Base-by-base conservation (phyloP, 2,797 vertebrate species). In the Bryconaethiops microstoma region DNA sequence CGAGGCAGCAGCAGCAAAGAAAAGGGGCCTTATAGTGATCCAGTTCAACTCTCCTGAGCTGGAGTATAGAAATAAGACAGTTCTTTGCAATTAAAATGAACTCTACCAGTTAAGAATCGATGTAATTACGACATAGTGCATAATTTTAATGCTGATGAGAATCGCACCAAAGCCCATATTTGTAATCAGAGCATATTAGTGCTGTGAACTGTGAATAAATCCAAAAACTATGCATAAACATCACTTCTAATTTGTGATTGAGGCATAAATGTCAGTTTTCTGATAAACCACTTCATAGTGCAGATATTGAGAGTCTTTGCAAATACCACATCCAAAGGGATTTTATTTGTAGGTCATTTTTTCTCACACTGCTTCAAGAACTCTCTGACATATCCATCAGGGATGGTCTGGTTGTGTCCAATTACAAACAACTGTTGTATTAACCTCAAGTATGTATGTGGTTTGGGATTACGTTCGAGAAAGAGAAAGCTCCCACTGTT, bases 1-100 rank as follows among this genome's bases (percentile, higher is more conserved):
- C 68, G 82, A 85, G 81, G 83, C 12, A 6, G 54, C n/a, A 21
- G 19, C 13, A 7, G 71, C 40, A 48, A 69, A 14, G 14, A 74
- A 8, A 16, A 2, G 70, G 63, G 52, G 17, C 21, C 63, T 54
- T 23, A 19, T 7, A 54, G 50, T 7, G 60, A 74, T 62, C 52
- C 71, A 17, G 39, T 35, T 23, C 59, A 59, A 59, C 60, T 74
- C 23, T 73, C 29, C 21, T 72, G 72, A 54, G 57, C 69, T 29
- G 9, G 13, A 55, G 29, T 39, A 57, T 55, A 48, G 23, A 42
- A 45, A 73, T 42, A 9, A 64, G 50, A 45, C 10, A 14, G 19
- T 1, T 50, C 23, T 23, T 70, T n/a, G 12, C 21, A 50, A 48
- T 70, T 70, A 70, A 50, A 50, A 50, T 17, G n/a, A 25, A 48